Evolutionary conservation across 2,113 vertebrate genomes (phyloP), one percentile per base, ranked within the genome.

Genomic region (Percopsis transmontana): DNA sequence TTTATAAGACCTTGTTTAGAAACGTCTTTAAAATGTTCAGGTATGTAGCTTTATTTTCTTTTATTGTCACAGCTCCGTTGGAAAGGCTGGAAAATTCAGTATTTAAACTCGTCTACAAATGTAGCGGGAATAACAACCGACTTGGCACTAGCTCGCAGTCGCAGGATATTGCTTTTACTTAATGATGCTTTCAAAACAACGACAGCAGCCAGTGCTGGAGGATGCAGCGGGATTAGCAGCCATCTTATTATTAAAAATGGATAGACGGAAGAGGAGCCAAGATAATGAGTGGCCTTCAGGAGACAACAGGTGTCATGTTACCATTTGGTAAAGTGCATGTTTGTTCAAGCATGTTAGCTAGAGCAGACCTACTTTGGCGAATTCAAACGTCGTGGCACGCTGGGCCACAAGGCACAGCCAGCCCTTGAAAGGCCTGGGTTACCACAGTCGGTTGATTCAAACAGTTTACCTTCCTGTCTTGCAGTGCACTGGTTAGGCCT

Each of bases 111-210:
- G 21, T 45, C 41, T 14, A 44, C 58, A 2, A 2, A 38, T 56
- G 18, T 41, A n/a, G 16, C 1, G 58, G 9, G 12, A 21, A 56
- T 4, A 15, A 45, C 23, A 12, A 23, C 1, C n/a, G 2, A 11
- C 39, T 48, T 71, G 66, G 67, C 70, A 42, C 47, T 61, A 14
- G 2, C 24, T 2, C 19, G 63, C 52, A 77, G 65, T 2, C 19
- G 63, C 52, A 77, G 65, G 61, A 85, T 76, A 60, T 64, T 51
- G 38, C 39, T 57, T 12, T 20, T 18, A 66, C 27, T 52, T 67
- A 70, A 70, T 65, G 71, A 78, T 62, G 73, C 71, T 76, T 77
- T 87, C 61, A 80, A 74, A 69, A 24, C 50, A 59, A 67, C 54
- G 58, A 64, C 68, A 57, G 45, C 38, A 57, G 21, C 39, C 53